Conservation (phyloP, 2,113 vertebrate species). For the Urocolius indicus region DNA sequence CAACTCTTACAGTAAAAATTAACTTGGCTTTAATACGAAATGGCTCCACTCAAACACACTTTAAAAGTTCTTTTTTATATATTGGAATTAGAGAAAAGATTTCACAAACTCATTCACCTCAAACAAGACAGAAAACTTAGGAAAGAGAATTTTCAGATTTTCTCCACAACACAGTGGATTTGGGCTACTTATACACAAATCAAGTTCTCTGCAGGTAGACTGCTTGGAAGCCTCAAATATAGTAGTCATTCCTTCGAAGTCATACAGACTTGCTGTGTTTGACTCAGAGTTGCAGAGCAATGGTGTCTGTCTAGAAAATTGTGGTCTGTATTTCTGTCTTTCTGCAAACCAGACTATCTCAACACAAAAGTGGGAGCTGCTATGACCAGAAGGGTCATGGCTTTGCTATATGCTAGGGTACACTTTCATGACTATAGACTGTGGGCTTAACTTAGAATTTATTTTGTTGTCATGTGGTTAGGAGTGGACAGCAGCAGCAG, state of each 20-base stretch:
- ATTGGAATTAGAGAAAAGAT: background rate
- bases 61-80: background rate
- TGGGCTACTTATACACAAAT: background rate
- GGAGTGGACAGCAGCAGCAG: background rate
- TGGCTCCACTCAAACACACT: background rate
- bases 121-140: background rate
- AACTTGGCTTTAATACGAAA: background rate
- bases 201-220: background rate
- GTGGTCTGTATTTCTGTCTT: fast-evolving
- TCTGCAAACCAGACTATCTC: fast-evolving
- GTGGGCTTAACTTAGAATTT: background rate
- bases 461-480: background rate
- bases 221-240: background rate
- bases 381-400: fast-evolving
- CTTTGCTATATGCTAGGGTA: background rate
- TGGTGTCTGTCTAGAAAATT: background rate
- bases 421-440: background rate
- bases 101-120: background rate
- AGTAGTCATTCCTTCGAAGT: background rate
- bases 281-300: background rate
- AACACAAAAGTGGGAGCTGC: background rate
- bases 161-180: background rate
- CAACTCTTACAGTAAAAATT: background rate
- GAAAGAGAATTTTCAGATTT: background rate
- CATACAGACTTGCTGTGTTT: background rate